A percentile compares a stretch with the other conserved stretches of the same genome.
Conservation (phyloP, 2,797 vertebrate species). For the Ptychobarbus kaznakovi region DNA sequence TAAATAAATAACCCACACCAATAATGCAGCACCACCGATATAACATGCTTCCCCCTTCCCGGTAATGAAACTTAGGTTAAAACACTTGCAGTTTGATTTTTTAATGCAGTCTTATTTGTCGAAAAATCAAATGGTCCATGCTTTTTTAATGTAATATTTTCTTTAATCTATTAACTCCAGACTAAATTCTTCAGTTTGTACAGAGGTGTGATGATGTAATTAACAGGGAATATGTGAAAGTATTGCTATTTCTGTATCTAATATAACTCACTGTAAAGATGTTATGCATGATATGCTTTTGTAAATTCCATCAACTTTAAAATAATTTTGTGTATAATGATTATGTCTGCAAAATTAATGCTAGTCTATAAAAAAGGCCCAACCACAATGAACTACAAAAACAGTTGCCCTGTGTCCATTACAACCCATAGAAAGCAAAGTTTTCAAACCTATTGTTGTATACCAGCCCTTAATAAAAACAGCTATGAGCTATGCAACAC, state of each 20-base stretch:
- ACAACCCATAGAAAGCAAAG: background rate
- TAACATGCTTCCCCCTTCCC: background rate
- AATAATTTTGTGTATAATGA: background rate
- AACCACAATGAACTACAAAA: background rate
- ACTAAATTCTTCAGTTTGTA: background rate
- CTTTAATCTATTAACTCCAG: background rate
- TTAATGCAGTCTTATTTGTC: background rate
- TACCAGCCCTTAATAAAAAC: background rate
- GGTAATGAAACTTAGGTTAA: conserved; percentile 38
- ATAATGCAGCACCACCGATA: conserved; percentile 19
- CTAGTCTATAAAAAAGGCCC: background rate
- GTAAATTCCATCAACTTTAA: background rate
- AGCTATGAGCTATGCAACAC: background rate
- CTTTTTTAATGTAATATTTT: background rate
- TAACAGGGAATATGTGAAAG: background rate
- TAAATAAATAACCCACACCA: conserved; percentile 58
- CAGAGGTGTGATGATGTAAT: background rate
- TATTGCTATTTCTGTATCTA: background rate
- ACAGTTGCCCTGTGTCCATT: background rate
- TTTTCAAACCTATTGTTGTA: background rate
- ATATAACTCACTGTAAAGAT: background rate
- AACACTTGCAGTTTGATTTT: conserved; percentile 16
- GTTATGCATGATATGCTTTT: background rate
- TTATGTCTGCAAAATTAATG: background rate
- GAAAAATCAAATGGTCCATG: background rate